Evolutionary conservation across 2,113 vertebrate genomes (phyloP).

Genomic region (Zosterops pallidus): DNA sequence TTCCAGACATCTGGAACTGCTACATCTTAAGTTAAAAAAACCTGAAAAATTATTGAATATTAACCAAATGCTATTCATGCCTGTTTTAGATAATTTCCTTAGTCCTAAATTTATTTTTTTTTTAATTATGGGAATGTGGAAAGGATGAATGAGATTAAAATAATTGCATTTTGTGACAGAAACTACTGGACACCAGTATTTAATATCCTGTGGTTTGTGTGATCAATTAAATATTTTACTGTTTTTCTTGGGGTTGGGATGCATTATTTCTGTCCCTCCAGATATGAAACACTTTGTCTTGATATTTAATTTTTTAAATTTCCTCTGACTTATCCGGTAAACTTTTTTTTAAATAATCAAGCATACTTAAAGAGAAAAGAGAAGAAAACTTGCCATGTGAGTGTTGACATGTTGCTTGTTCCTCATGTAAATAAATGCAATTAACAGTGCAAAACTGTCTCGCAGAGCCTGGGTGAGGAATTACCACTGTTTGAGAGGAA

Average conservation of each 20-base stretch:
- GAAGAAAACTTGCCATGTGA: not conserved
- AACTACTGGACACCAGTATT: not conserved
- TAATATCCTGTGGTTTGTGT: not conserved
- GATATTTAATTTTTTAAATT: not conserved
- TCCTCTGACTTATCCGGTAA: not conserved
- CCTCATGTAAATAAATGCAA: not conserved
- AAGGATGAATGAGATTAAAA: not conserved
- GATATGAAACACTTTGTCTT: not conserved
- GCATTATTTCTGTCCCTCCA: not conserved
- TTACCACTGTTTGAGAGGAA: not conserved
- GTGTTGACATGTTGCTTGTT: not conserved
- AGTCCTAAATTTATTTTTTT: not conserved
- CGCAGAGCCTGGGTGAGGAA: not conserved
- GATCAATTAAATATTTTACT: conserved; percentile 41
- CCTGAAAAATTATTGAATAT: not conserved
- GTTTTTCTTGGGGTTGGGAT: not conserved
- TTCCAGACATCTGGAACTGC: not conserved
- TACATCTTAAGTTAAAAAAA: not conserved
- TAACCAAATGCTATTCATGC: not conserved
- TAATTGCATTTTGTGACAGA: not conserved
- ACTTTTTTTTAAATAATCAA: not conserved
- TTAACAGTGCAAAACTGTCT: not conserved
- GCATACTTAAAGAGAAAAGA: not conserved
- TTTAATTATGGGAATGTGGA: not conserved
- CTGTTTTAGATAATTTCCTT: not conserved